Evolutionary conservation across 2,113 vertebrate genomes (phyloP).

Genomic region (Indicator maculatus): DNA sequence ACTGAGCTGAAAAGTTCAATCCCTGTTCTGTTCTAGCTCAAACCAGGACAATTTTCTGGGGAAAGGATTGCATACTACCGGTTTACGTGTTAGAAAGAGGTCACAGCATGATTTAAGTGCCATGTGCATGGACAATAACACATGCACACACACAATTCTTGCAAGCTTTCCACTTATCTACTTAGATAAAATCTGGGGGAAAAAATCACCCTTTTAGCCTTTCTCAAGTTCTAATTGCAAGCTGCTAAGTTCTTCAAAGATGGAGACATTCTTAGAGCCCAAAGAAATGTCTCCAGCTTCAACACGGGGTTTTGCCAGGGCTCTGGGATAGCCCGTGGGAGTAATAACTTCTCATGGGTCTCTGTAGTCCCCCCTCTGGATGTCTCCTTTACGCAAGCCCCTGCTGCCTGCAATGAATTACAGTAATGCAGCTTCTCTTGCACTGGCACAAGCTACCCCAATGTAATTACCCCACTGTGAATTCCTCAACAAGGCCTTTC

Average conservation of each 20-base stretch:
- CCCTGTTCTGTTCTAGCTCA: too few relatives aligned
- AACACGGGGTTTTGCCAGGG: fast-evolving
- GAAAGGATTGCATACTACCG: neutral
- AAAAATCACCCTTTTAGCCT: neutral
- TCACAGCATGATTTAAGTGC: fast-evolving
- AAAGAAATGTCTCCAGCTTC: fast-evolving
- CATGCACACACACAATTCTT: neutral
- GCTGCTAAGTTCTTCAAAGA: neutral
- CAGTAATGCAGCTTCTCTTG: neutral
- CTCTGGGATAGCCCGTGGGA: neutral
- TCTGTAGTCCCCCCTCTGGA: neutral
- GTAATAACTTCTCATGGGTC: neutral
- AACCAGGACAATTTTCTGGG: too few relatives aligned
- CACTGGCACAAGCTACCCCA: neutral
- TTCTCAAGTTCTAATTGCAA: neutral
- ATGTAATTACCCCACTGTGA: constrained; percentile 33
- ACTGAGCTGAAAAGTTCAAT: too few relatives aligned
- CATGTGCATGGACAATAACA: neutral
- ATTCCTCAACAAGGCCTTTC: constrained; percentile 51
- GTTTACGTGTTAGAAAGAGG: neutral
- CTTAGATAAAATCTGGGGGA: neutral
- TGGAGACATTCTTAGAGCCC: fast-evolving
- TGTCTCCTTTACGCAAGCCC: neutral
- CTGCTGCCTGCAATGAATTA: neutral
- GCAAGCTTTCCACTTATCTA: neutral